phyloP scores from a whole-genome alignment of 2,797 vertebrate species.

The Coranthus polyacanthus region DNA sequence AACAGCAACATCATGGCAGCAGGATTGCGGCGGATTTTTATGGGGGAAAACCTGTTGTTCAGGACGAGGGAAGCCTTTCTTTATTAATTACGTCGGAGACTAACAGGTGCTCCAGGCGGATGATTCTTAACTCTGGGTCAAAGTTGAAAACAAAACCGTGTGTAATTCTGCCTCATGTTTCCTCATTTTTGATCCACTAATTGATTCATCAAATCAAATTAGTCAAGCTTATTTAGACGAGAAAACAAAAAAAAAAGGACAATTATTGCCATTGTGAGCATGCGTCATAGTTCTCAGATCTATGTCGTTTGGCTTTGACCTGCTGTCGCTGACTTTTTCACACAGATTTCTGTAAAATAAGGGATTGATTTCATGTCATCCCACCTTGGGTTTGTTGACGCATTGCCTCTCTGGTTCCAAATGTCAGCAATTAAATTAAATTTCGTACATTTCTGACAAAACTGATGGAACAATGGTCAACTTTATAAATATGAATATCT shows the following conservation, averaged over 20 bases:
- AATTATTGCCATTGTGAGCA: too few species aligned
- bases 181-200: too few species aligned
- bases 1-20: conserved; percentile 36
- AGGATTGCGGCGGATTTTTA: conserved; percentile 41
- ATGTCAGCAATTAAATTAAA: neutral
- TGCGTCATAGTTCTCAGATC: too few species aligned
- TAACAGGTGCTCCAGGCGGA: conserved; percentile 65
- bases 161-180: neutral
- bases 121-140: conserved; percentile 53
- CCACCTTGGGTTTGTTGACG: neutral
- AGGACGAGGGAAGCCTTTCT: conserved; percentile 53
- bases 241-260: too few species aligned
- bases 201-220: too few species aligned
- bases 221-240: too few species aligned
- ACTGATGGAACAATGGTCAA: neutral
- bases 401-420: neutral
- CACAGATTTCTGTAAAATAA: too few species aligned
- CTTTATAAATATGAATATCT: too few species aligned
- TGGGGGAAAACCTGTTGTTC: conserved; percentile 44
- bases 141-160: conserved; percentile 4
- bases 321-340: too few species aligned
- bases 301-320: too few species aligned
- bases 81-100: conserved; percentile 61
- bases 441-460: neutral
- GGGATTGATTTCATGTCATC: too few species aligned